A percentile compares a stretch with the other conserved stretches of the same genome.
Evolutionary conservation across 1,140 invertebrate species (phyloP).

Genomic region (Cherax destructor): DNA sequence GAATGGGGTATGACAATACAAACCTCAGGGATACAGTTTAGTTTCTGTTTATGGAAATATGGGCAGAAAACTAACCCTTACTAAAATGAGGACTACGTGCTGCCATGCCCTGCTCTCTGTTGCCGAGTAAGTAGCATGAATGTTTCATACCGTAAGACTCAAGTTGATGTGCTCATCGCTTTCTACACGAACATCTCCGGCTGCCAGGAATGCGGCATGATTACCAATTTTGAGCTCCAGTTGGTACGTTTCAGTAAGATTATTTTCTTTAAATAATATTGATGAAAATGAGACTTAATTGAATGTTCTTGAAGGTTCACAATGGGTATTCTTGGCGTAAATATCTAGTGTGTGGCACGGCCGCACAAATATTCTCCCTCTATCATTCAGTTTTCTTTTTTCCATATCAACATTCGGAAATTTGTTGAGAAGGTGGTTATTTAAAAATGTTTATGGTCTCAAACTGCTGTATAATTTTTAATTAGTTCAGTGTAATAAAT

Average conservation of each 20-base stretch:
- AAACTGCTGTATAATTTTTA: slow-evolving; percentile 63
- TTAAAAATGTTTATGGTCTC: slow-evolving; percentile 58
- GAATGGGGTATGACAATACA: slow-evolving; percentile 20
- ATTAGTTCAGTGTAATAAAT: slow-evolving; percentile 63
- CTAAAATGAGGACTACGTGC: slow-evolving; percentile 30
- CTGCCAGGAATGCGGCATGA: slow-evolving; percentile 47
- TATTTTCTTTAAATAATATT: slow-evolving; percentile 12
- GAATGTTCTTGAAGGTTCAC: slow-evolving; percentile 40
- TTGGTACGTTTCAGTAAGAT: slow-evolving; percentile 44
- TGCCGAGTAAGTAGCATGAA: slow-evolving; percentile 36
- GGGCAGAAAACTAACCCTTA: slow-evolving; percentile 16
- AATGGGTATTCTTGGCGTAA: slow-evolving; percentile 15
- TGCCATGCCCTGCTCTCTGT: slow-evolving; percentile 26
- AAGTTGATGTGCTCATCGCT: slow-evolving; percentile 61
- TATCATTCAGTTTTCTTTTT: slow-evolving; percentile 17
- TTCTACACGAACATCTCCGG: slow-evolving; percentile 44
- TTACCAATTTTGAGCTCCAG: slow-evolving; percentile 36
- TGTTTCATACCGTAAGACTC: slow-evolving; percentile 56
- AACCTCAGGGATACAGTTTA: slow-evolving; percentile 29
- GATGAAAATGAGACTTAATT: slow-evolving; percentile 13
- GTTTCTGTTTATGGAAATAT: slow-evolving; percentile 35
- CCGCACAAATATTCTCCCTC: slow-evolving; percentile 29
- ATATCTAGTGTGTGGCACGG: slow-evolving; percentile 27
- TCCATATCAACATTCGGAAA: slow-evolving; percentile 38
- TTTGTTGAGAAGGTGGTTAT: slow-evolving; percentile 40